These are phyloP conservation scores for Onchidella celtica DNA, from an alignment of 2,888 invertebrate genomes.

Conservation along the genomic window DNA sequence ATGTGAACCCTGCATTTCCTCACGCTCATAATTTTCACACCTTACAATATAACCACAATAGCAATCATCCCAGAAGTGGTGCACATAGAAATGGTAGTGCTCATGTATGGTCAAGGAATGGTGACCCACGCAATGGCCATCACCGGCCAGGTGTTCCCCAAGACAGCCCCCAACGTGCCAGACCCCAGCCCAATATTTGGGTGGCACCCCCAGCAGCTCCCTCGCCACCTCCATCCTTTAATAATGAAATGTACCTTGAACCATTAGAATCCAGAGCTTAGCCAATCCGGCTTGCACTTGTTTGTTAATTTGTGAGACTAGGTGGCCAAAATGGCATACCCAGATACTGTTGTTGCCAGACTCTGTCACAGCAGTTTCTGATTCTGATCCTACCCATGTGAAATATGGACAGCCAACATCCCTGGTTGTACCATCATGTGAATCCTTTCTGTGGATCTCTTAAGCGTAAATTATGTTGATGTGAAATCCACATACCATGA, in stretches of 20 bases:
- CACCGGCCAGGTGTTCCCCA: not conserved
- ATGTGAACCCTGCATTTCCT: constrained; percentile 10
- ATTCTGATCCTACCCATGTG: too few relatives aligned
- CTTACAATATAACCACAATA: constrained; percentile 21
- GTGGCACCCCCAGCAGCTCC: constrained; percentile 48
- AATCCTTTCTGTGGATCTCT: too few relatives aligned
- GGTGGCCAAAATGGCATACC: too few relatives aligned
- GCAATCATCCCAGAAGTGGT: not conserved
- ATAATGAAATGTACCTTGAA: constrained; percentile 53
- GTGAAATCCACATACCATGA: too few relatives aligned
- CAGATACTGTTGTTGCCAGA: too few relatives aligned
- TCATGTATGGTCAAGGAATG: not conserved
- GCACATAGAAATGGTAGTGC: not conserved
- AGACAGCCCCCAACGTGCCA: not conserved
- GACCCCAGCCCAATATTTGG: constrained; percentile 31
- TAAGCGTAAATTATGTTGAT: too few relatives aligned
- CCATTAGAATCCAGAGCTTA: constrained; percentile 50
- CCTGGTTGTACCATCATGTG: too few relatives aligned
- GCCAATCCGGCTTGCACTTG: too few relatives aligned
- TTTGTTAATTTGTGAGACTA: too few relatives aligned
- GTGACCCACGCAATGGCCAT: not conserved
- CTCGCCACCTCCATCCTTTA: constrained; percentile 43
- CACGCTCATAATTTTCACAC: constrained; percentile 31
- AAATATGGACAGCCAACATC: too few relatives aligned
- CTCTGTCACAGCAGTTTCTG: too few relatives aligned